A percentile compares a stretch with the other conserved stretches of the same genome.
phyloP scores from a whole-genome alignment of 2,888 invertebrate species.

The Patella ulyssiponensis region DNA sequence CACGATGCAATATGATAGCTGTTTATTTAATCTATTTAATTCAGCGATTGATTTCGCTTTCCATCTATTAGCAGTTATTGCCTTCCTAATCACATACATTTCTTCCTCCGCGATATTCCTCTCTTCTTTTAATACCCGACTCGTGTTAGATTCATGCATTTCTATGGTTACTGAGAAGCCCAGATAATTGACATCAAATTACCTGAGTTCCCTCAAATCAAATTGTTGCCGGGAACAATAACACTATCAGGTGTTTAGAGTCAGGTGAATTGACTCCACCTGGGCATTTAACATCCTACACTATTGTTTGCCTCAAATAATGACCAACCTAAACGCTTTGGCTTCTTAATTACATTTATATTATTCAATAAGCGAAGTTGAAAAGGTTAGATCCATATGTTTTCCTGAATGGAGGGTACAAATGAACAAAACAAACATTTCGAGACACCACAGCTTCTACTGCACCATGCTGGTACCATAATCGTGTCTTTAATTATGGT shows the following conservation, averaged over 20 bases:
- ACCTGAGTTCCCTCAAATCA: background rate
- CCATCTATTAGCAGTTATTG: no score
- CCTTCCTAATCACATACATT: no score
- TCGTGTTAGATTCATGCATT: background rate
- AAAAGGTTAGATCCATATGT: conserved; percentile 9
- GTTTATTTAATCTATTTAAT: no score
- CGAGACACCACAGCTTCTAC: no score
- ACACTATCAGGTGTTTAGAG: background rate
- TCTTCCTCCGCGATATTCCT: no score
- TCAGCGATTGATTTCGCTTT: no score
- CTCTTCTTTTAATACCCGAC: no score
- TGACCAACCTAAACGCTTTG: background rate
- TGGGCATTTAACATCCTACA: background rate
- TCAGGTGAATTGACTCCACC: background rate
- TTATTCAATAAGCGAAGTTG: background rate
- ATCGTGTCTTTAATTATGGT: no score
- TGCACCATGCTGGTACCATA: no score
- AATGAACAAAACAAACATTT: background rate
- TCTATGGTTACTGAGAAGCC: background rate
- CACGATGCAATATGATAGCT: no score
- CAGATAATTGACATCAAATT: background rate
- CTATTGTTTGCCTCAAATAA: no score
- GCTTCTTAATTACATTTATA: conserved; percentile 3
- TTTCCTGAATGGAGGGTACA: background rate
- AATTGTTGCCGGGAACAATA: background rate